Percentiles rank a stretch among this genome's conserved stretches.
Conservation (phyloP, 2,797 vertebrate genomes). For the Enteromius paludinosus region DNA sequence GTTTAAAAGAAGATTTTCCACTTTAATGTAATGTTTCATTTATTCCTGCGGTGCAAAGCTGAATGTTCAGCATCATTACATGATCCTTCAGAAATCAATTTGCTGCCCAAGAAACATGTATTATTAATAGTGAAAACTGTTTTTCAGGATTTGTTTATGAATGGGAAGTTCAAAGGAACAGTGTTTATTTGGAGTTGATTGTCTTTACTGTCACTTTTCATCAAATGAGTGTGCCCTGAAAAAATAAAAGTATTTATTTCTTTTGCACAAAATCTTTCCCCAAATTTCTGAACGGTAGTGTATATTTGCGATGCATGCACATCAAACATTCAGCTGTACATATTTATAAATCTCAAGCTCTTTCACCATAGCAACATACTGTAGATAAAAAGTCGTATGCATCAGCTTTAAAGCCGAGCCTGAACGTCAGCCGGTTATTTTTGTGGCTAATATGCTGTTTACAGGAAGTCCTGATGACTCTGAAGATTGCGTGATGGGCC, state of each 20-base stretch:
- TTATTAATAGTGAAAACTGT: neutral
- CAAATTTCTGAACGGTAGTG: neutral
- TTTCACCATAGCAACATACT: conserved; percentile 13
- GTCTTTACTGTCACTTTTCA: neutral
- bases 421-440: conserved; percentile 50
- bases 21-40: neutral
- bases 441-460: conserved; percentile 63
- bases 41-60: neutral
- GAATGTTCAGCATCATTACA: neutral
- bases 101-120: neutral
- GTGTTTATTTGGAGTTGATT: neutral
- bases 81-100: neutral
- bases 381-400: conserved; percentile 27
- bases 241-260: neutral
- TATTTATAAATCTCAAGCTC: neutral
- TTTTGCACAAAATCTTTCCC: neutral
- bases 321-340: neutral
- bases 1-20: neutral
- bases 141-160: neutral
- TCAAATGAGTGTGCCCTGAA: neutral
- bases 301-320: neutral
- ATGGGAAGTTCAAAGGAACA: neutral
- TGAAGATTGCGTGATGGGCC: conserved; percentile 56
- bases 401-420: conserved; percentile 36
- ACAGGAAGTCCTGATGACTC: conserved; percentile 62